phyloP scores from a whole-genome alignment of 2,113 vertebrate species.

The Platycercus adscitus region DNA sequence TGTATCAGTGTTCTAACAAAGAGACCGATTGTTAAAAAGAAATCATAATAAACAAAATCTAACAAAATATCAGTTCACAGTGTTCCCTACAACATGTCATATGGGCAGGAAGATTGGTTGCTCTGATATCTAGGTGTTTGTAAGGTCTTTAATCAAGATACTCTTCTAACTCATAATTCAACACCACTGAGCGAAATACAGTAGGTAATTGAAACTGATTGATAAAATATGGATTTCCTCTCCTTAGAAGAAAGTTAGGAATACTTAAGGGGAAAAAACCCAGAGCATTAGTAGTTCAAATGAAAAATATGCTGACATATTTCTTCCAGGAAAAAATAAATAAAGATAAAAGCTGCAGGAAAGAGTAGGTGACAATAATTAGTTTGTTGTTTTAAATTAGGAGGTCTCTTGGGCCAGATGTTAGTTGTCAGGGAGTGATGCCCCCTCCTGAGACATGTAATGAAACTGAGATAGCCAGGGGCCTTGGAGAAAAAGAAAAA shows the following conservation, averaged over 20 bases:
- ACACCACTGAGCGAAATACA: conserved; percentile 39
- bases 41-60: not conserved
- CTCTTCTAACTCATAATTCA: conserved; percentile 60
- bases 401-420: conserved; percentile 76
- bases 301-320: conserved; percentile 32
- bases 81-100: not conserved
- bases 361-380: conserved; percentile 75
- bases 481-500: not conserved
- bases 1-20: not conserved
- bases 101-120: not conserved
- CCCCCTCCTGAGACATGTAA: conserved; percentile 73
- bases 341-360: conserved; percentile 63
- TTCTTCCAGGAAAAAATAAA: conserved; percentile 16
- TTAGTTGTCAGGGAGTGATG: conserved; percentile 66
- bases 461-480: conserved; percentile 61
- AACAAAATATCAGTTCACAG: not conserved
- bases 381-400: conserved; percentile 75
- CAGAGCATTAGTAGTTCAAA: conserved; percentile 20
- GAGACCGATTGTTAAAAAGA: not conserved
- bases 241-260: conserved; percentile 48
- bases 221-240: conserved; percentile 59
- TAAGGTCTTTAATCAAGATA: conserved; percentile 70
- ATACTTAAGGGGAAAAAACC: conserved; percentile 12
- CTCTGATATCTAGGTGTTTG: conserved; percentile 41
- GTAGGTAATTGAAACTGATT: conserved; percentile 57